Evolutionary conservation across 2,113 vertebrate genomes (phyloP), one percentile per base, ranked within the genome.

Genomic region (Cyprinus carpio): DNA sequence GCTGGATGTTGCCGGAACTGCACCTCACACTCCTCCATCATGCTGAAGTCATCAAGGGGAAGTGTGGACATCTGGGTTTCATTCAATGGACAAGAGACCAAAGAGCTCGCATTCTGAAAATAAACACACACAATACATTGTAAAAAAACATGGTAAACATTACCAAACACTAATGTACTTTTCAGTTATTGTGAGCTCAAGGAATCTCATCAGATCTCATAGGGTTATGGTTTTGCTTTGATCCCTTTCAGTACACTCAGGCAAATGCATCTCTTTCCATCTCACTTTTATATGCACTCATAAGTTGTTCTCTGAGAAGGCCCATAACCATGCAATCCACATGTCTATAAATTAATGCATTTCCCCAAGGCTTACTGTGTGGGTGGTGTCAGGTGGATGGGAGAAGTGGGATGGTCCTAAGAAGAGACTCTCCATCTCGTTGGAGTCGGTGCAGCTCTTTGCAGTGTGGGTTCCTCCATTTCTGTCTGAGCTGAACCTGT

Each of bases 401-500:
- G 78, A 88, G n/a, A 64, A 85, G 78, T 84, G 72, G 0, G 87
- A 87, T 0, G 91, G 86, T 0, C 90, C 89, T 78, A 95, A 94
- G 89, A 97, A 97, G 60, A 98, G 92, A 86, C 95, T 96, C 90
- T 98, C 94, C 78, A 98, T 94, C 88, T 99, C 97, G 0, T 97
- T 98, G 91, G 93, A 87, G 75, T 97, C 95, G 1, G 86, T 87
- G 43, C 86, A 85, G 91, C 94, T 90, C 80, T 87, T 95, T 43
- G 82, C 75, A 95, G 95, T 2, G 87, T 90, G 0, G 87, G 87
- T 0, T 95, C 94, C 85, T 89, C 89, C 82, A 89, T 89, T 87
- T 91, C 82, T 93, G 94, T 91, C 92, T 90, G 85, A 82, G 84
- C 82, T 90, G 67, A 82, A 58, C 20, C 76, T 64, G 76, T 54